Base-by-base conservation (phyloP, 2,797 vertebrate species). In the Xiphophorus birchmanni region DNA sequence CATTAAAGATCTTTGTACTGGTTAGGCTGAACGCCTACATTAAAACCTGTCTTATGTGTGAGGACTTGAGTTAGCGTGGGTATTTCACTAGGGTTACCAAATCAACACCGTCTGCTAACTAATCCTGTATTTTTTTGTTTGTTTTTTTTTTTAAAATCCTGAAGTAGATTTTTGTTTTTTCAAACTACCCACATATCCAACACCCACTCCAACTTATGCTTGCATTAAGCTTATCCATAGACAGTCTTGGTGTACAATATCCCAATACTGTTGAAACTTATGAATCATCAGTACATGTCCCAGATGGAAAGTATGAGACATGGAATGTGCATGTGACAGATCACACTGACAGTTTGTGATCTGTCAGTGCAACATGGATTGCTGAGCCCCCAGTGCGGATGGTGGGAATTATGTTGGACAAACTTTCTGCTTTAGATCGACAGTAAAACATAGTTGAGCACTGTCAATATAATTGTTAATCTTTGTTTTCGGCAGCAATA, bases 371-470 rank as follows among this genome's bases (percentile, higher is more conserved):
- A 12, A 35, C 67, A 48, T 79, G 29, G 26, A 1, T 23, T 32
- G 26, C 11, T n/a, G 52, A 71, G n/a, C 13, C 58, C 15, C 32
- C 11, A 7, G 72, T 65, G 67, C 83, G 69, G 13, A 69, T 42
- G 21, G 65, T 69, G 37, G 21, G 65, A 42, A 69, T 69, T 11
- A 42, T 69, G 9, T 11, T n/a, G 7, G 75, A 87, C 79, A 90
- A 91, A 80, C 79, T 82, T 84, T 32, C 72, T 29, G 0, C 35
- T 85, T 87, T 50, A 58, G 52, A 80, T 54, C 8, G 23, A 54
- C 2, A 23, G 18, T 84, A 87, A 91, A 90, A 88, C 76, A 74
- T 82, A 81, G 90, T 87, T 83, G 47, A 60, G 42, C 73, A 44
- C 21, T 32, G 73, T 77, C 8, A 73, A 45, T 80, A 83, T 10